Evolutionary conservation across 2,888 invertebrate species (phyloP).

Genomic region (Osmoderma eremita): DNA sequence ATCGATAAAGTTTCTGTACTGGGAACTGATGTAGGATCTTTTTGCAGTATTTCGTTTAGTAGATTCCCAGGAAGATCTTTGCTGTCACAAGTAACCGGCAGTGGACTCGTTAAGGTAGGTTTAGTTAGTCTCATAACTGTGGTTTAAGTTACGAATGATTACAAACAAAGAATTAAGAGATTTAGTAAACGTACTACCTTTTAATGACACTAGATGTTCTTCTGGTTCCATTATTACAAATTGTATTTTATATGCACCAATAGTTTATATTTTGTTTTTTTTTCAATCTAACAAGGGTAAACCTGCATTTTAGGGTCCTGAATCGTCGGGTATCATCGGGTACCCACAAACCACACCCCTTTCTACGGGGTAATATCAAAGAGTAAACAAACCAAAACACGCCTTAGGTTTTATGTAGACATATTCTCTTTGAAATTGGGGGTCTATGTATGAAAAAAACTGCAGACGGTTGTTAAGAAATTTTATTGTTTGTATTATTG

Average conservation of each 20-base stretch:
- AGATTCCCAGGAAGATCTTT: constrained; percentile 86
- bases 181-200: constrained; percentile 54
- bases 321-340: too few relatives aligned
- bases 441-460: too few relatives aligned
- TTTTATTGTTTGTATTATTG: too few relatives aligned
- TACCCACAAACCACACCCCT: too few relatives aligned
- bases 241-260: constrained; percentile 8
- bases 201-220: constrained; percentile 58
- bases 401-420: too few relatives aligned
- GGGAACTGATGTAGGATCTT: constrained; percentile 84
- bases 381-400: too few relatives aligned
- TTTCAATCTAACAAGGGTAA: background rate
- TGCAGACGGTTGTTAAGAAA: too few relatives aligned
- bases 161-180: constrained; percentile 17
- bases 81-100: constrained; percentile 84
- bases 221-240: constrained; percentile 55
- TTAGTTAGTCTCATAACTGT: constrained; percentile 93
- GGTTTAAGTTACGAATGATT: constrained; percentile 41
- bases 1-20: constrained; percentile 85
- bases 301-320: background rate
- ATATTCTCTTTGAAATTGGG: too few relatives aligned
- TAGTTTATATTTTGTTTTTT: background rate
- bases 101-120: constrained; percentile 85
- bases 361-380: too few relatives aligned
- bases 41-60: constrained; percentile 80